Base-by-base conservation (phyloP, 1,140 invertebrate genomes). In the Anoplophora glabripennis region DNA sequence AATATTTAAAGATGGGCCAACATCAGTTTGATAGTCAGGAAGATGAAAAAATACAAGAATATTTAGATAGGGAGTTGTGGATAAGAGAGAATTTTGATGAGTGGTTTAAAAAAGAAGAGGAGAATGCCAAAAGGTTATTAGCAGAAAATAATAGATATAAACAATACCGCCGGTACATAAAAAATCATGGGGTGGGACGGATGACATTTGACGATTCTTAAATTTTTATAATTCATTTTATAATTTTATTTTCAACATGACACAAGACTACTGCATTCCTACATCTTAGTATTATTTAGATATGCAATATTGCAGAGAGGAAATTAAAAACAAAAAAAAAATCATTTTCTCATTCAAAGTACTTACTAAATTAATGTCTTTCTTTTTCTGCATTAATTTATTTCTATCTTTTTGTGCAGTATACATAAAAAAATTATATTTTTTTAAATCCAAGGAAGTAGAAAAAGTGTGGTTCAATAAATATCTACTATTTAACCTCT, bases 81-180 rank as follows among this genome's bases (percentile, higher is more conserved):
- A 84, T 87, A 37, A 85, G 84, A 70, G 85, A 88, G 21, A 89
- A 92, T 35, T 94, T 89, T 77, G 64, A 77, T 45, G 80, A 72
- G 53, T 96, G 92, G 92, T 91, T 93, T 74, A 76, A 83, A 61
- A 79, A 85, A 59, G 86, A 92, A 75, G 91, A 95, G 66, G 89
- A 91, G 64, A 88, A 92, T 72, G 82, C 86, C 64, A 92, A 91
- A 70, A 86, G 86, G 61, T 86, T 90, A 73, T 72, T 91, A 66
- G 88, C 89, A 8, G 86, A 89, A 73, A 89, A 83, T 78, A 86
- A 86, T 41, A 82, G 85, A 69, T 88, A 89, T 70, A 91, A 91
- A 76, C 84, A 88, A 54, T 91, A 91, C 66, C 77, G 89, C 58
- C 77, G 90, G 54, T 91, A 89, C 72, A 84, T 92, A 74, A 92